A percentile compares a stretch with the other conserved stretches of the same genome.
These are phyloP conservation scores for Eupithecia dodoneata DNA, from an alignment of 2,888 invertebrate species.

Conservation along the genomic window DNA sequence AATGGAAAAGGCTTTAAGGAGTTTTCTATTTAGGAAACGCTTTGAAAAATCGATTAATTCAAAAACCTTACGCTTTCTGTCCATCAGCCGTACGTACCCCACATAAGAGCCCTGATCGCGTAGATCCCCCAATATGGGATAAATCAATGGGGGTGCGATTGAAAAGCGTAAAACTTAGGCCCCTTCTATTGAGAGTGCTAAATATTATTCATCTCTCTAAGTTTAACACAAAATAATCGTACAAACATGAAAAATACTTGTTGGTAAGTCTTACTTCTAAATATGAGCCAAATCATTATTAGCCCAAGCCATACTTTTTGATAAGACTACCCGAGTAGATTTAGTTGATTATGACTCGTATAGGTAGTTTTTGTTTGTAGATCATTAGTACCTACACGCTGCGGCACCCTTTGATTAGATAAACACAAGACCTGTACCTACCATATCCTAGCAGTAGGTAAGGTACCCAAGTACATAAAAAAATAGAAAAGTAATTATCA, in stretches of 20 bases:
- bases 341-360: too few species aligned
- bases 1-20: not conserved
- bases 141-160: conserved; percentile 35
- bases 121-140: conserved; percentile 33
- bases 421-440: too few species aligned
- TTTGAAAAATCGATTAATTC: not conserved
- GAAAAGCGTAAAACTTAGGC: conserved; percentile 35
- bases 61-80: not conserved
- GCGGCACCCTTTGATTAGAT: too few species aligned
- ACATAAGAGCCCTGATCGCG: conserved; percentile 17
- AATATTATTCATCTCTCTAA: not conserved
- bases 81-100: conserved; percentile 4
- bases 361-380: too few species aligned
- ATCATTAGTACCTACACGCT: too few species aligned
- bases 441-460: too few species aligned
- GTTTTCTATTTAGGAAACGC: not conserved
- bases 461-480: too few species aligned
- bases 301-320: too few species aligned
- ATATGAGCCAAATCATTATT: too few species aligned
- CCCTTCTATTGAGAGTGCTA: not conserved
- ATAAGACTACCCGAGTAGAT: too few species aligned
- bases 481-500: too few species aligned
- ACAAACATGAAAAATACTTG: not conserved
- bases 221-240: not conserved
- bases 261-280: not conserved